Evolutionary conservation across 2,888 invertebrate species (phyloP).

Genomic region (Drosophila lutescens): DNA sequence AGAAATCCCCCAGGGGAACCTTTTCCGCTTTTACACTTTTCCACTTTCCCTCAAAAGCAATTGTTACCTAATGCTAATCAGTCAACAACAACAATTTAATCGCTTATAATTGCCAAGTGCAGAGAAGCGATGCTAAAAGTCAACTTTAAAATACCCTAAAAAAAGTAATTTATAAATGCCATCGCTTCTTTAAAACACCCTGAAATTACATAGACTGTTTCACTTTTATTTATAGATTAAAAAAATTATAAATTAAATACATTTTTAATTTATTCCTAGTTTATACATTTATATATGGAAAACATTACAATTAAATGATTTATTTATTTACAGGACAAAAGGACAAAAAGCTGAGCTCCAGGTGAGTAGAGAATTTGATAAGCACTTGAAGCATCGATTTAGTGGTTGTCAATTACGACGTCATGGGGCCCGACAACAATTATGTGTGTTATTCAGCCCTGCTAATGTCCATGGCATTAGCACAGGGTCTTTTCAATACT

Average conservation of each 20-base stretch:
- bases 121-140: not conserved
- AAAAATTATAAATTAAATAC: too few relatives aligned
- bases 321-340: too few relatives aligned
- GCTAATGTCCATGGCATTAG: constrained; percentile 32
- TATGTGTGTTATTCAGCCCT: constrained; percentile 29
- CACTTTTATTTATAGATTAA: too few relatives aligned
- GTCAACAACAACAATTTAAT: constrained; percentile 7
- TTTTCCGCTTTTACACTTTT: not conserved
- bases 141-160: not conserved
- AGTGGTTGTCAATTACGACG: constrained; percentile 42
- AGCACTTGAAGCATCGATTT: constrained; percentile 55
- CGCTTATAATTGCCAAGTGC: constrained; percentile 8
- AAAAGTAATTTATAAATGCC: not conserved
- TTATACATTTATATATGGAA: too few relatives aligned
- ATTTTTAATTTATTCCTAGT: too few relatives aligned
- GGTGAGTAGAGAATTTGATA: not conserved
- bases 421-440: constrained; percentile 30
- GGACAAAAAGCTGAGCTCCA: constrained; percentile 6
- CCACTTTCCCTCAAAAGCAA: not conserved
- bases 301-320: too few relatives aligned
- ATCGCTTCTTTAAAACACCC: too few relatives aligned
- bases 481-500: constrained; percentile 4
- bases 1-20: not conserved
- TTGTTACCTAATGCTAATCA: constrained; percentile 13
- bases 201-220: too few relatives aligned